phyloP scores from a whole-genome alignment of 2,888 invertebrate genomes.

The Meiosimyza decipiens region DNA sequence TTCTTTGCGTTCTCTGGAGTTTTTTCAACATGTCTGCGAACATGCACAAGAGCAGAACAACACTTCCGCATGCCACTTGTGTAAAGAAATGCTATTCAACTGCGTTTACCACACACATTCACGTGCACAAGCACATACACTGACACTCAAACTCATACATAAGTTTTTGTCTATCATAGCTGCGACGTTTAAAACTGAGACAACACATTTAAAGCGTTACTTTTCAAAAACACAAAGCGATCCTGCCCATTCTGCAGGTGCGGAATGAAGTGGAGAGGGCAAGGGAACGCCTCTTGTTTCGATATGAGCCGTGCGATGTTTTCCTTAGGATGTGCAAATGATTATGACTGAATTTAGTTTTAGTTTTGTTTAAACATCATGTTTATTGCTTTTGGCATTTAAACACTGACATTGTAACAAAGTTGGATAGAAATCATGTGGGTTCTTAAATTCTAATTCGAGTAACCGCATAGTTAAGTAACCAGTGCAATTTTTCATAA shows the following conservation, averaged over 20 bases:
- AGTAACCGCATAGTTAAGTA: too few species aligned
- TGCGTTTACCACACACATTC: constrained; percentile 6
- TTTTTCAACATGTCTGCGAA: constrained; percentile 29
- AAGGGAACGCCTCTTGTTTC: not conserved
- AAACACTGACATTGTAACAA: too few species aligned
- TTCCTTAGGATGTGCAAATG: constrained; percentile 6
- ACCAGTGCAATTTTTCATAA: too few species aligned
- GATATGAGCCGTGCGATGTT: not conserved
- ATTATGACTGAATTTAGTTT: constrained; percentile 19
- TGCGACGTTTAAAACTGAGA: constrained; percentile 19
- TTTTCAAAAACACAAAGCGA: constrained; percentile 16
- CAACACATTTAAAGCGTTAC: constrained; percentile 25
- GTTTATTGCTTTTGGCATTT: too few species aligned
- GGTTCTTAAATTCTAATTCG: too few species aligned
- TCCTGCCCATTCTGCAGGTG: not conserved
- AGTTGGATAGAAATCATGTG: too few species aligned
- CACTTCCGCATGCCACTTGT: constrained; percentile 30
- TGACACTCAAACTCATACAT: not conserved
- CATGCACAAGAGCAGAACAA: constrained; percentile 31
- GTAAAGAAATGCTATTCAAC: constrained; percentile 6
- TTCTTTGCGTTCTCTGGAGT: not conserved
- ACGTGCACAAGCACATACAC: constrained; percentile 17
- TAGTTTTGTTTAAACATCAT: constrained; percentile 14
- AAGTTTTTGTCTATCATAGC: not conserved
- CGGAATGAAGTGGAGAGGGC: not conserved